Percentiles rank a stretch among this genome's conserved stretches.
These are phyloP conservation scores for Sebastes kiyomatsui DNA, from an alignment of 2,797 vertebrate genomes.

Conservation along the genomic window DNA sequence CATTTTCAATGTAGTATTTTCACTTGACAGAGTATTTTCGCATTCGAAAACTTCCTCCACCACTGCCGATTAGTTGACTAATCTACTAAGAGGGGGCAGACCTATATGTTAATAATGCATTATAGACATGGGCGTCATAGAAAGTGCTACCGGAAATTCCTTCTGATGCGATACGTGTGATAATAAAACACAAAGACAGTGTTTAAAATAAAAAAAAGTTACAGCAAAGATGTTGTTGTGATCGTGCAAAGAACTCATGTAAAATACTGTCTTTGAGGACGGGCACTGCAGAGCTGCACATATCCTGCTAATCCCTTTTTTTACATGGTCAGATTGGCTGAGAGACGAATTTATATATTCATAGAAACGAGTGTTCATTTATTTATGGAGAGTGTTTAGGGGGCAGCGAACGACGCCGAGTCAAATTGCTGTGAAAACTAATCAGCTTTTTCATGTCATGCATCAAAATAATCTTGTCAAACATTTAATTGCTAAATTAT, in stretches of 20 bases:
- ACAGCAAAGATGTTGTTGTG: neutral
- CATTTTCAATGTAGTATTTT: too few relatives aligned
- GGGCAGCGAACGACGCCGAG: neutral
- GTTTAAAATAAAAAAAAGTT: neutral
- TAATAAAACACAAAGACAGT: neutral
- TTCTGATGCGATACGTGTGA: neutral
- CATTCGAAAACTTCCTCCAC: too few relatives aligned
- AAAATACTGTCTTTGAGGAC: neutral
- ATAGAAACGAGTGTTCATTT: neutral
- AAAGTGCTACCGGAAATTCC: neutral
- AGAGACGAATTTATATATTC: neutral
- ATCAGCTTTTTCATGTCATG: conserved; percentile 8
- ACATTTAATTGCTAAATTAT: neutral
- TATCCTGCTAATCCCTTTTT: neutral
- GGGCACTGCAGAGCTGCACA: neutral
- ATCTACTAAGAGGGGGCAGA: too few relatives aligned
- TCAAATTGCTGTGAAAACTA: conserved; percentile 4
- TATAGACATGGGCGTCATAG: too few relatives aligned
- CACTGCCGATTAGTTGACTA: too few relatives aligned
- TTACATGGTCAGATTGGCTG: neutral
- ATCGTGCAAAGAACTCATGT: neutral
- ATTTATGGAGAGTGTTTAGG: neutral
- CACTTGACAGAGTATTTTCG: too few relatives aligned
- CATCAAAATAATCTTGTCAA: neutral
- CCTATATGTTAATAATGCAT: too few relatives aligned